Conservation (phyloP, 2,888 invertebrate species). For the Tryphoninae sp. region DNA sequence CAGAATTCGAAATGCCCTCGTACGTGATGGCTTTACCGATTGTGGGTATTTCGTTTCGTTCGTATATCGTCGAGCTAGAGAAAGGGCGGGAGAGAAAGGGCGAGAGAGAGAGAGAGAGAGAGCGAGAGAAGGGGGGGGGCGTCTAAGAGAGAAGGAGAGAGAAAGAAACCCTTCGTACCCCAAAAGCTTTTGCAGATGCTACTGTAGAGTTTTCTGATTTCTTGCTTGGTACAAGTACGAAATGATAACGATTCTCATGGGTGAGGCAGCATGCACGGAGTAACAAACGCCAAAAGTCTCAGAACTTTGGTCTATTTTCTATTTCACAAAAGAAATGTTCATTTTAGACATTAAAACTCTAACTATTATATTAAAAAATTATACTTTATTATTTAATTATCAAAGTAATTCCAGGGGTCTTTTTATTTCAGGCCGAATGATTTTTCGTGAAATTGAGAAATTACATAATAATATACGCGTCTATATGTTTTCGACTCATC, state of each 20-base stretch:
- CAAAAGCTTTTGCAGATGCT: constrained; percentile 32
- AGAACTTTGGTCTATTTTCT: neutral
- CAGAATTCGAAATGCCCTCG: constrained; percentile 61
- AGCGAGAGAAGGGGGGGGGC: neutral
- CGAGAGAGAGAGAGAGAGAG: neutral
- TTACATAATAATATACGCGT: neutral
- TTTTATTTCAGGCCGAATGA: no score
- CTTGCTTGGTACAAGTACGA: constrained; percentile 30
- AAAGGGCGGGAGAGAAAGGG: constrained; percentile 23
- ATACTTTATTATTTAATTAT: no score
- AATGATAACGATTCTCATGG: constrained; percentile 36
- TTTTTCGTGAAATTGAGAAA: no score
- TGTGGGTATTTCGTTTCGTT: constrained; percentile 41
- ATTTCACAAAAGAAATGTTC: neutral
- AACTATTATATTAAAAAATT: no score
- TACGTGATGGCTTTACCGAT: constrained; percentile 65
- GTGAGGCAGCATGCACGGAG: neutral
- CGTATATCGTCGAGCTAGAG: constrained; percentile 33
- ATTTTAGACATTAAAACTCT: neutral
- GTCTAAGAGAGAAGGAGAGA: neutral
- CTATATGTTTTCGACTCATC: neutral
- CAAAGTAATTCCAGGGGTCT: no score
- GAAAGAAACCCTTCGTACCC: neutral
- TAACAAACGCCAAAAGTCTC: neutral
- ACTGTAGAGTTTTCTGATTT: constrained; percentile 31